phyloP scores from a whole-genome alignment of 2,888 invertebrate genomes.

The Trimorus sp. region DNA sequence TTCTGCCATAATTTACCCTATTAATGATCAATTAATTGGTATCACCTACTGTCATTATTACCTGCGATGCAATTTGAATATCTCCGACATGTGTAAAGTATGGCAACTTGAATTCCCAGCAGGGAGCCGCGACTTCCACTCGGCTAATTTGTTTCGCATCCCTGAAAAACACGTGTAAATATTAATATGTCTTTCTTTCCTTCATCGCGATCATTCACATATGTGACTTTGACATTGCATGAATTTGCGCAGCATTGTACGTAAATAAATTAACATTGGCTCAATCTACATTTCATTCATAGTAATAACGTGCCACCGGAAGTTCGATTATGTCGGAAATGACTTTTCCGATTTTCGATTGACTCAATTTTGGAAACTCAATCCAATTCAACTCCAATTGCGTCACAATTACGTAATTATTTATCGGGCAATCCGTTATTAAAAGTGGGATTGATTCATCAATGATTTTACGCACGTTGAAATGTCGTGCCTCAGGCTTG shows the following conservation, averaged over 20 bases:
- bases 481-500: slow-evolving; percentile 9
- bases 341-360: slow-evolving; percentile 23
- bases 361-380: not conserved
- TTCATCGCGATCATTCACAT: slow-evolving; percentile 34
- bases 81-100: too few species aligned
- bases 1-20: too few species aligned
- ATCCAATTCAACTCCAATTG: not conserved
- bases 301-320: slow-evolving; percentile 36
- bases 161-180: slow-evolving; percentile 15
- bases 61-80: too few species aligned
- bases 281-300: slow-evolving; percentile 51
- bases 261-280: slow-evolving; percentile 45
- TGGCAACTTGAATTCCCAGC: too few species aligned
- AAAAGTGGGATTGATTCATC: not conserved
- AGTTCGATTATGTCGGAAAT: slow-evolving; percentile 28
- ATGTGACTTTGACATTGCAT: slow-evolving; percentile 53
- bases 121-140: too few species aligned
- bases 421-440: not conserved
- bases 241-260: slow-evolving; percentile 46
- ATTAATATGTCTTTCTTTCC: slow-evolving; percentile 30
- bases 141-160: too few species aligned
- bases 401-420: not conserved
- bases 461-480: not conserved
- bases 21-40: too few species aligned
- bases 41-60: too few species aligned